phyloP scores from a whole-genome alignment of 2,888 invertebrate species.

The Galerucella calmariensis region DNA sequence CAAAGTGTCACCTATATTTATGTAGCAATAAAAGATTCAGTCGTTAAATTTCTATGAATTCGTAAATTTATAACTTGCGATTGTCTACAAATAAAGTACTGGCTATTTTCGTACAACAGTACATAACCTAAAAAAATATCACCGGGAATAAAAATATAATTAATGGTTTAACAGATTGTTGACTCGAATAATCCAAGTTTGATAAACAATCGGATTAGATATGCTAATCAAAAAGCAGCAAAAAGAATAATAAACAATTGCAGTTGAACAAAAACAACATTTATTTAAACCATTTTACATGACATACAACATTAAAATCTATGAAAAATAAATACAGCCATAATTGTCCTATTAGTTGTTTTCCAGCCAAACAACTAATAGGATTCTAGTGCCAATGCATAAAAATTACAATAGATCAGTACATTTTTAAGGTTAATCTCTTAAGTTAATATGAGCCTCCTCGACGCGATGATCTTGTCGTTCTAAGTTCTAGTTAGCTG shows the following conservation, averaged over 20 bases:
- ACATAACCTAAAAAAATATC: no score
- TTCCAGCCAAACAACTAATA: slow-evolving; percentile 32
- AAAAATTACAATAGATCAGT: slow-evolving; percentile 18
- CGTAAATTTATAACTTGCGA: no score
- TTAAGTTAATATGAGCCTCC: slow-evolving; percentile 12
- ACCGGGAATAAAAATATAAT: no score
- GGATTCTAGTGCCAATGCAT: slow-evolving; percentile 5
- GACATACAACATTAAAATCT: slow-evolving; percentile 23
- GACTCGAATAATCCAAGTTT: no score
- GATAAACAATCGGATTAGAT: background rate
- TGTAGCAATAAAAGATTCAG: no score
- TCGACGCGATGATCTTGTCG: slow-evolving; percentile 1
- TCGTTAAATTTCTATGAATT: no score
- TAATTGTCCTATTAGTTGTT: slow-evolving; percentile 22
- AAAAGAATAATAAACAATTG: background rate
- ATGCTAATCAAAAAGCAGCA: background rate
- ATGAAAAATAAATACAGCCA: slow-evolving; percentile 3
- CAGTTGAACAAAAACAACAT: slow-evolving; percentile 28
- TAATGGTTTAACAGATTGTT: no score
- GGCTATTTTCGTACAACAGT: no score
- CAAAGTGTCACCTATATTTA: no score
- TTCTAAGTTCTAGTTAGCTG: slow-evolving; percentile 44
- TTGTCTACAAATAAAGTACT: no score
- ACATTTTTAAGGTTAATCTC: slow-evolving; percentile 17
- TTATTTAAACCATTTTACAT: slow-evolving; percentile 26